Evolutionary conservation across 2,797 vertebrate genomes (phyloP).

Genomic region (Anabacerthia variegaticeps): DNA sequence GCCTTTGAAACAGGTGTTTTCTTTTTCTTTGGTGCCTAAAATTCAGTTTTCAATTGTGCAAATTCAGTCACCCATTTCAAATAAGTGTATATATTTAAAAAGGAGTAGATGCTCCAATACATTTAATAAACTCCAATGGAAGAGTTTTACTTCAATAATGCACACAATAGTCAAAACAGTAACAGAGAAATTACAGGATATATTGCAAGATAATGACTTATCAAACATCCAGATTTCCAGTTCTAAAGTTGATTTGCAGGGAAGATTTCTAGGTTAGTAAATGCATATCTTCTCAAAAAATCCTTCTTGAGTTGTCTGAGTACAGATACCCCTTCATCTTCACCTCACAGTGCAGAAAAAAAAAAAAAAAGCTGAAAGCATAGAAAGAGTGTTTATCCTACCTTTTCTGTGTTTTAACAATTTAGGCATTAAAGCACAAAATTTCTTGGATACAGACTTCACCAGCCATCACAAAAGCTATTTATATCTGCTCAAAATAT

Average conservation of each 20-base stretch:
- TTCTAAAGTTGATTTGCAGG: neutral
- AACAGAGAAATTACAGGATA: neutral
- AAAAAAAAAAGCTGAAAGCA: neutral
- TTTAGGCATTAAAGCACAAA: neutral
- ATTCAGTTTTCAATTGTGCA: neutral
- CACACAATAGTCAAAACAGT: neutral
- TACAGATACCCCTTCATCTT: neutral
- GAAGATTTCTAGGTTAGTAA: neutral
- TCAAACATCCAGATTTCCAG: neutral
- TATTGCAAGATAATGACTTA: neutral
- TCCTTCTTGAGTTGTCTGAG: neutral
- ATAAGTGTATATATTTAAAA: neutral
- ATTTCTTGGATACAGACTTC: neutral
- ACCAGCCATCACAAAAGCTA: neutral
- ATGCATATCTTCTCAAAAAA: neutral
- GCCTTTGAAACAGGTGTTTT: neutral
- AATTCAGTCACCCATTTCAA: neutral
- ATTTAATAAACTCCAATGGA: neutral
- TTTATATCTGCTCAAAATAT: neutral
- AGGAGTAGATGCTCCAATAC: neutral
- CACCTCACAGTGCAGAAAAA: neutral
- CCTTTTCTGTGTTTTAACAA: neutral
- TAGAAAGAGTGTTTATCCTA: neutral
- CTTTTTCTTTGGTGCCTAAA: neutral
- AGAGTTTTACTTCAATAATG: neutral